A percentile compares a stretch with the other conserved stretches of the same genome.
Evolutionary conservation across 1,140 invertebrate genomes (phyloP).

Genomic region (Calephelis virginiensis): DNA sequence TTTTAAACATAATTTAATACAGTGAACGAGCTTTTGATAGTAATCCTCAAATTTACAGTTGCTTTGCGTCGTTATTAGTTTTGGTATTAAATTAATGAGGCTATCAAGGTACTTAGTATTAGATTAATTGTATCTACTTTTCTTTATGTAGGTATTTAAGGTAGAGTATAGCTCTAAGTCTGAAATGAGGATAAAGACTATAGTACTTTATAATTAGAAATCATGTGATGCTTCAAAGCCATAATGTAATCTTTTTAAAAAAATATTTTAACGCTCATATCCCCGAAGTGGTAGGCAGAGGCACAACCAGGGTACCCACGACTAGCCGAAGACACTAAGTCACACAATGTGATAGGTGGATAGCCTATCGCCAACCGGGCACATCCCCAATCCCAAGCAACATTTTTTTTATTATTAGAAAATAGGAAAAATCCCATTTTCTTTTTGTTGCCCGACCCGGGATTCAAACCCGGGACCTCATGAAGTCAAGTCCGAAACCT

Average conservation of each 20-base stretch:
- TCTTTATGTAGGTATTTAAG: neutral
- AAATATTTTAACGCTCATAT: too few species aligned
- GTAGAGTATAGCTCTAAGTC: neutral
- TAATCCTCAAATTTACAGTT: neutral
- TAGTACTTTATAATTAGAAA: neutral
- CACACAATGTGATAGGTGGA: too few species aligned
- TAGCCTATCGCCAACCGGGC: too few species aligned
- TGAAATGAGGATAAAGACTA: neutral
- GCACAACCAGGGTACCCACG: too few species aligned
- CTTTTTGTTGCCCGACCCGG: too few species aligned
- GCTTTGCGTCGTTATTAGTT: neutral
- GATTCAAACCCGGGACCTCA: too few species aligned
- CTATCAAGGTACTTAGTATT: neutral
- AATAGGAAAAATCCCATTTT: too few species aligned
- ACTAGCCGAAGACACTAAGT: too few species aligned
- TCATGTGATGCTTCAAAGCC: neutral
- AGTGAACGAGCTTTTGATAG: neutral
- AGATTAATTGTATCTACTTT: neutral
- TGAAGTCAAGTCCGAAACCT: too few species aligned
- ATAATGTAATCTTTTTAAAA: slow-evolving; percentile 33
- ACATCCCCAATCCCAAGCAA: too few species aligned
- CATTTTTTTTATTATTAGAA: too few species aligned
- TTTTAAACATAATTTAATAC: neutral
- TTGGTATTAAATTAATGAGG: neutral
- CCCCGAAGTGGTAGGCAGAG: too few species aligned